Percentiles rank a stretch among this genome's conserved stretches.
phyloP scores from a whole-genome alignment of 2,113 vertebrate species.

The Amia ocellicauda region DNA sequence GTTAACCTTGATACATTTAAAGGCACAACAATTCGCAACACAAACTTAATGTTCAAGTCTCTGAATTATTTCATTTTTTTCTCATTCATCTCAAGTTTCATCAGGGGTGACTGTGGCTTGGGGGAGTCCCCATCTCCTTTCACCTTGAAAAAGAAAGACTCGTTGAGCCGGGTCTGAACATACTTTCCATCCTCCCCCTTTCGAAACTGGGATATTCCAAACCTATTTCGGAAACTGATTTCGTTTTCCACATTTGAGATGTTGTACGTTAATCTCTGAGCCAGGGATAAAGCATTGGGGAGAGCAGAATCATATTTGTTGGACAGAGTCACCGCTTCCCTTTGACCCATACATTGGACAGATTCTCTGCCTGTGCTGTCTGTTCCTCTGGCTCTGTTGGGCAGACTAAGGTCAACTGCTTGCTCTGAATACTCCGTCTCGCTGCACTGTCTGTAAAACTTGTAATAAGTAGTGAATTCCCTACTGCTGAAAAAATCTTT shows the following conservation, averaged over 20 bases:
- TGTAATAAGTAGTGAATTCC: slow-evolving; percentile 38
- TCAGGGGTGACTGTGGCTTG: slow-evolving; percentile 56
- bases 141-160: slow-evolving; percentile 67
- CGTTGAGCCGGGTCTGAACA: slow-evolving; percentile 65
- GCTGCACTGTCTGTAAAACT: slow-evolving; percentile 34
- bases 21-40: too few relatives aligned
- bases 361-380: background rate
- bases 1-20: too few relatives aligned
- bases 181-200: slow-evolving; percentile 22
- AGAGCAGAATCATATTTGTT: background rate
- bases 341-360: background rate
- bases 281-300: slow-evolving; percentile 1
- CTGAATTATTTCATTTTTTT: slow-evolving; percentile 19
- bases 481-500: slow-evolving; percentile 60
- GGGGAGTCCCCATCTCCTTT: slow-evolving; percentile 53
- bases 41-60: too few relatives aligned
- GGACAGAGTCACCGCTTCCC: background rate
- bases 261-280: slow-evolving; percentile 32
- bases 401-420: slow-evolving; percentile 60
- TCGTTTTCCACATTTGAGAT: slow-evolving; percentile 53
- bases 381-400: slow-evolving; percentile 38
- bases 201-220: slow-evolving; percentile 44
- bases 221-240: slow-evolving; percentile 25
- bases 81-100: slow-evolving; percentile 46
- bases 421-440: background rate